Base-by-base conservation (phyloP, 2,797 vertebrate species). In the Otus scops region DNA sequence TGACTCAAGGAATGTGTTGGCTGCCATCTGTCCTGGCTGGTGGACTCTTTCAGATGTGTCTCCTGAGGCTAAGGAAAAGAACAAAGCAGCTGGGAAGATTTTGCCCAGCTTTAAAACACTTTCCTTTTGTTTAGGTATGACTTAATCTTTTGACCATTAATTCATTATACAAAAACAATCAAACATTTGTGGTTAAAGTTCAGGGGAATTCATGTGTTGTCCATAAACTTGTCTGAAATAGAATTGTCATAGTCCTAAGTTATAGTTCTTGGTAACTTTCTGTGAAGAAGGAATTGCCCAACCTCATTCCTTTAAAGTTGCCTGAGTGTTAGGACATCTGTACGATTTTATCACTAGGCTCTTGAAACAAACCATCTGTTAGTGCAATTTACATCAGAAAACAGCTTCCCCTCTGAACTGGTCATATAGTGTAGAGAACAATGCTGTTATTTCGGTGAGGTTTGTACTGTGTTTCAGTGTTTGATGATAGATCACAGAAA, bases 21-120 rank as follows among this genome's bases (percentile, higher is more conserved):
- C 61, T 96, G 78, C 87, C 69, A 68, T 92, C 87, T 92, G 64
- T 92, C 61, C 78, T 89, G 64, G n/a, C 60, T 93, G 75, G 20
- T 83, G 64, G 15, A 14, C 26, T 48, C 56, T 77, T 83, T 92
- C 71, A 92, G 51, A 70, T 77, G 65, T 47, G 48, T 89, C 53
- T 61, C 89, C 57, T 32, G 51, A 77, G 75, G 89, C 84, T 69
- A 80, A 71, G 8, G 18, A 43, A 77, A 85, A 73, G 34, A 71
- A 64, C 38, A 85, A 74, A 87, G 81, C 75, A 68, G 32, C 61
- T 83, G 60, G 67, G 56, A 81, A 88, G 38, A 41, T 43, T 90
- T 85, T 80, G n/a, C 45, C 53, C 7, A 7, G 27, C 83, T 92
- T 81, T 76, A 85, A 90, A 76, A 45, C 7, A 11, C 14, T 59